Evolutionary conservation across 2,797 vertebrate species (phyloP).

Genomic region (Typhlichthys eigenmanni): DNA sequence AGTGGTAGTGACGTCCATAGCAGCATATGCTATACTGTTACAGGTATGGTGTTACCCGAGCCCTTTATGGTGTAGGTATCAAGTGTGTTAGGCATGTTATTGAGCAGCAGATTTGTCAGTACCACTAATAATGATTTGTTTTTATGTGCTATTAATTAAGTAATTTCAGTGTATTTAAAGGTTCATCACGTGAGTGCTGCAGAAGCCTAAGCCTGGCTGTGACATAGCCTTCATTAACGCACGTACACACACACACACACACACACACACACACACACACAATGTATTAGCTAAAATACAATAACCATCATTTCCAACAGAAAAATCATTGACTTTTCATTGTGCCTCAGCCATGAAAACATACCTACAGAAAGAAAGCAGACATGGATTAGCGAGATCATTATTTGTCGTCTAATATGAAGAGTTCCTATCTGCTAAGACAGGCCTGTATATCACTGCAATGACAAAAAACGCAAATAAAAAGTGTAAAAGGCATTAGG

Average conservation of each 20-base stretch:
- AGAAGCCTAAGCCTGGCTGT: background rate
- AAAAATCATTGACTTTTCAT: background rate
- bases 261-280: constrained; percentile 13
- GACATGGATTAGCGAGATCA: constrained; percentile 13
- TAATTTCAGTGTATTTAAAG: constrained; percentile 40
- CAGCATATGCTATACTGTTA: too few relatives aligned
- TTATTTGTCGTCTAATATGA: constrained; percentile 10
- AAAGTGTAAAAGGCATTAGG: too few relatives aligned
- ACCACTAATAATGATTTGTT: constrained; percentile 44
- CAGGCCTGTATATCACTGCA: too few relatives aligned
- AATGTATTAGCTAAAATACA: too few relatives aligned
- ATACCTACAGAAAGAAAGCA: background rate
- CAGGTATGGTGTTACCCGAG: constrained; percentile 34
- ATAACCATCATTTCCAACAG: too few relatives aligned
- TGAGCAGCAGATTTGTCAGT: constrained; percentile 31
- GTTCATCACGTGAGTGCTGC: too few relatives aligned
- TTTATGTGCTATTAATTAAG: constrained; percentile 50
- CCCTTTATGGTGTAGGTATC: constrained; percentile 31
- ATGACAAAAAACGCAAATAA: too few relatives aligned
- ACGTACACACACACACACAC: constrained; percentile 1
- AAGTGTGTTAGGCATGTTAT: constrained; percentile 29
- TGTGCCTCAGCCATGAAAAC: constrained; percentile 1
- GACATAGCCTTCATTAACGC: constrained; percentile 6
- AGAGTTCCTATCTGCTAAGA: too few relatives aligned
- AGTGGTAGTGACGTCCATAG: constrained; percentile 27